Conservation (phyloP, 1,140 invertebrate species). For the Halictus rubicundus region DNA sequence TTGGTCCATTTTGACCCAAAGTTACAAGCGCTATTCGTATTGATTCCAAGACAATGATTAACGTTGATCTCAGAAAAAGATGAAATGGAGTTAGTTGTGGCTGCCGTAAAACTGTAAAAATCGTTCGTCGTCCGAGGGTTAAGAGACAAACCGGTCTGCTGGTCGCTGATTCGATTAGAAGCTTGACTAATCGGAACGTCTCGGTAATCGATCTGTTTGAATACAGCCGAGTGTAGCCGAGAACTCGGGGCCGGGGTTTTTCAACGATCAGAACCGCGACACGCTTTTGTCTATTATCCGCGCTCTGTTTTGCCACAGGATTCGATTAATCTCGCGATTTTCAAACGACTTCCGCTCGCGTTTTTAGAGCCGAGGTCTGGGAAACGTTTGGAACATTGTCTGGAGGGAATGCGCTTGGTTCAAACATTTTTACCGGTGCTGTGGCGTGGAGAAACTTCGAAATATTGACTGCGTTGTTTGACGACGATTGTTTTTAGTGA, state of each 20-base stretch:
- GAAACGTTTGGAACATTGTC: background rate
- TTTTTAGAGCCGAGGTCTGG: background rate
- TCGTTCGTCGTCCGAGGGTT: no score
- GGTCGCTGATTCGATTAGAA: background rate
- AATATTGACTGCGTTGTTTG: no score
- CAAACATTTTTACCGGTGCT: no score
- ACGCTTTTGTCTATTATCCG: slow-evolving; percentile 24
- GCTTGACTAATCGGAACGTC: background rate
- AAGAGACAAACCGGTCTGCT: no score
- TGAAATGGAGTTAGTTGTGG: no score
- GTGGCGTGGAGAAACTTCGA: no score
- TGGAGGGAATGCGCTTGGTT: background rate
- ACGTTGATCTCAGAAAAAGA: no score
- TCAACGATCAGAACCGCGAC: background rate
- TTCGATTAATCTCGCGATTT: slow-evolving; percentile 28
- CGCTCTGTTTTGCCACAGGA: background rate
- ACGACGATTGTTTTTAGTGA: no score
- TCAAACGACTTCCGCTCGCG: background rate
- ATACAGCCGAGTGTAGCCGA: background rate
- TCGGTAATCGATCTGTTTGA: slow-evolving; percentile 6
- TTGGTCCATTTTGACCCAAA: no score
- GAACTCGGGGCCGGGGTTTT: background rate
- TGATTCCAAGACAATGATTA: no score
- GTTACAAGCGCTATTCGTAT: no score
- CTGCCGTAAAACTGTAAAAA: no score